Conservation (phyloP, 2,888 invertebrate species). For the Lycia hirtaria region DNA sequence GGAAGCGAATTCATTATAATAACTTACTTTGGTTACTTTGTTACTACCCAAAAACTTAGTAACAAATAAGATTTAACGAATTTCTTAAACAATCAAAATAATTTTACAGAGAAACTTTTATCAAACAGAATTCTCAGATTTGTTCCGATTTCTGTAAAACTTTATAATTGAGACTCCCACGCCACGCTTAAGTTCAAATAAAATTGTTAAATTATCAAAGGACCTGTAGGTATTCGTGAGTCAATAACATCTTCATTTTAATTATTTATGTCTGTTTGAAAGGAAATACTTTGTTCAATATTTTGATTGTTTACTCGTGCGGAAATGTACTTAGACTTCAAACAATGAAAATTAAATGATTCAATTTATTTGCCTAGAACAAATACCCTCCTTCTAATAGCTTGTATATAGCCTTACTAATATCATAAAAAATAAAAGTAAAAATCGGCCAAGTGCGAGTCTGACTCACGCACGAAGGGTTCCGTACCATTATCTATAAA, state of each 20-base stretch:
- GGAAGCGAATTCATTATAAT: no score
- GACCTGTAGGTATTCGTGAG: slow-evolving; percentile 21
- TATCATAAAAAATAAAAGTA: no score
- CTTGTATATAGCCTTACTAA: no score
- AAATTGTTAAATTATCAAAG: slow-evolving; percentile 33
- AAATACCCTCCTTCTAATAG: no score
- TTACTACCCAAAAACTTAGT: slow-evolving; percentile 26
- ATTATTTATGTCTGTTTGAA: slow-evolving; percentile 19
- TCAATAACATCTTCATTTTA: slow-evolving; percentile 25
- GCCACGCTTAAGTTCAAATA: slow-evolving; percentile 29
- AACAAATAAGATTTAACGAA: slow-evolving; percentile 53
- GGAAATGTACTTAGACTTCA: no score
- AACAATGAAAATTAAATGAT: no score
- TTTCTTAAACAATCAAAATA: slow-evolving; percentile 52
- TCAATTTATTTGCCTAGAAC: no score
- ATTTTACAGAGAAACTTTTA: slow-evolving; percentile 46
- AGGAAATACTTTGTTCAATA: slow-evolving; percentile 1
- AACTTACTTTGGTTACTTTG: neutral
- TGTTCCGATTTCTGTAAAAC: slow-evolving; percentile 47
- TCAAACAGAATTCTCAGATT: slow-evolving; percentile 48
- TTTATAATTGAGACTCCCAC: slow-evolving; percentile 53
- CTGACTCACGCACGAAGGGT: no score
- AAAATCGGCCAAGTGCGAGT: no score
- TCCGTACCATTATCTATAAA: no score
- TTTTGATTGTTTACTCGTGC: neutral